Evolutionary conservation across 1,140 invertebrate genomes (phyloP).

Genomic region (Drosophila fuyamai): DNA sequence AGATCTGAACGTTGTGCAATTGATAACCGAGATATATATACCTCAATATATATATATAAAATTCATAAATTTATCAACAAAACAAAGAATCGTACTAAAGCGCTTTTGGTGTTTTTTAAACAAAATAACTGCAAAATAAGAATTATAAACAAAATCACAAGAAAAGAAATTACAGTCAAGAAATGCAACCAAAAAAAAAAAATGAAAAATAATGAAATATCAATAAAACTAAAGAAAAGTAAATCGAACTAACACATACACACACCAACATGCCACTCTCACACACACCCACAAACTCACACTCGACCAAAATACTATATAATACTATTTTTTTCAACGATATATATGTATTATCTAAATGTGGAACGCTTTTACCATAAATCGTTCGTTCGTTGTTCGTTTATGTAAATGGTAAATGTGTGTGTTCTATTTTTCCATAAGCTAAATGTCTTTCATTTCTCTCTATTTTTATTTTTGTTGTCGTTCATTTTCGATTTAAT

Average conservation of each 20-base stretch:
- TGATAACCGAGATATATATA: slow-evolving; percentile 41
- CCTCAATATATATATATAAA: slow-evolving; percentile 50
- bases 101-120: slow-evolving; percentile 80
- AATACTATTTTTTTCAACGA: slow-evolving; percentile 64
- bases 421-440: slow-evolving; percentile 80
- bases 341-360: slow-evolving; percentile 84
- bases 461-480: slow-evolving; percentile 23
- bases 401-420: slow-evolving; percentile 84
- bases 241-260: slow-evolving; percentile 53
- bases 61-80: slow-evolving; percentile 65
- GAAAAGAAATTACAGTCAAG: slow-evolving; percentile 36
- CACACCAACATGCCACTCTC: slow-evolving; percentile 30
- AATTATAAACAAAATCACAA: slow-evolving; percentile 35
- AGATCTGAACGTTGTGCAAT: slow-evolving; percentile 79
- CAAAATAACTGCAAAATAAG: slow-evolving; percentile 46
- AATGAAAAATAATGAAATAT: slow-evolving; percentile 16
- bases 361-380: slow-evolving; percentile 85
- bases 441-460: slow-evolving; percentile 62
- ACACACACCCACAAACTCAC: slow-evolving; percentile 32
- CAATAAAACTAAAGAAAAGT: slow-evolving; percentile 30
- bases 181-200: slow-evolving; percentile 33
- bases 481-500: background rate
- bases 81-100: slow-evolving; percentile 69
- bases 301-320: slow-evolving; percentile 36
- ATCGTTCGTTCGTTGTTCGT: slow-evolving; percentile 84